Percentiles rank a stretch among this genome's conserved stretches.
Conservation (phyloP, 2,797 vertebrate species). For the Enteromius anoplus region DNA sequence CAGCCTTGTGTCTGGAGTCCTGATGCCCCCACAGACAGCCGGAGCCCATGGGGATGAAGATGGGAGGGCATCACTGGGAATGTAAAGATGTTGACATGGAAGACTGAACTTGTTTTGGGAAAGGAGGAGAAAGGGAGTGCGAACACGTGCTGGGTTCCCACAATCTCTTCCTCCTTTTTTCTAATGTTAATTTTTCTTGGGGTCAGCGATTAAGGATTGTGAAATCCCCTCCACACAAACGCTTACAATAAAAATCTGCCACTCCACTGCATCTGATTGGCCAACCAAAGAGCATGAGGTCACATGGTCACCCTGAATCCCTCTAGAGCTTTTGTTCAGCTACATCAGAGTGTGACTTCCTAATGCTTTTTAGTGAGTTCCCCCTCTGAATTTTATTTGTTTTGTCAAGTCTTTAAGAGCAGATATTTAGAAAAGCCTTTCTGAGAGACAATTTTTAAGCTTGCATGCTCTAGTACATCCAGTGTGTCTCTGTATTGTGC, state of each 20-base stretch:
- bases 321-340: slow-evolving; percentile 68
- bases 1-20: slow-evolving; percentile 34
- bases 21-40: slow-evolving; percentile 15
- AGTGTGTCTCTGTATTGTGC: not conserved
- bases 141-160: slow-evolving; percentile 67
- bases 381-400: slow-evolving; percentile 21
- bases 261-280: slow-evolving; percentile 53
- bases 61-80: not conserved
- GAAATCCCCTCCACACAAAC: slow-evolving; percentile 9
- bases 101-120: slow-evolving; percentile 17
- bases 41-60: not conserved
- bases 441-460: slow-evolving; percentile 3
- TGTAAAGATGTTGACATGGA: slow-evolving; percentile 13
- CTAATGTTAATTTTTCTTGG: slow-evolving; percentile 32
- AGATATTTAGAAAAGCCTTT: slow-evolving; percentile 11
- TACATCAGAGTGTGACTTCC: slow-evolving; percentile 64
- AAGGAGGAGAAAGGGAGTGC: slow-evolving; percentile 6
- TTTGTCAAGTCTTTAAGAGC: slow-evolving; percentile 10
- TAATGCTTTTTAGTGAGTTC: slow-evolving; percentile 47
- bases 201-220: slow-evolving; percentile 28
- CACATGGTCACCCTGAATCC: slow-evolving; percentile 59
- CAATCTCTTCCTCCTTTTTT: slow-evolving; percentile 44
- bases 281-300: slow-evolving; percentile 66
- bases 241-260: not conserved
- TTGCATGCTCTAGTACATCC: not conserved